Evolutionary conservation across 2,888 invertebrate genomes (phyloP).

Genomic region (Seladonia tumulorum): DNA sequence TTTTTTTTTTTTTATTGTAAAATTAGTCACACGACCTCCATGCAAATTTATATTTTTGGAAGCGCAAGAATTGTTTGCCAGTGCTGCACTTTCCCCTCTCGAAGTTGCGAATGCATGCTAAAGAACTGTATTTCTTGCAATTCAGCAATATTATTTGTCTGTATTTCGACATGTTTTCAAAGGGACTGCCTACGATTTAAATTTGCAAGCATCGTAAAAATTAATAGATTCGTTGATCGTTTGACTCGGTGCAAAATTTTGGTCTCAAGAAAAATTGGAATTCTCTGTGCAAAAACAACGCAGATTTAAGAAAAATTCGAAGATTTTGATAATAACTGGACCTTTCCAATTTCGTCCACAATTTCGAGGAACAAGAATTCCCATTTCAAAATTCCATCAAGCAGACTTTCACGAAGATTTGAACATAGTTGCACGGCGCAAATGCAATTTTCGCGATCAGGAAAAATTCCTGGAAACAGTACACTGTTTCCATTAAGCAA

Average conservation of each 20-base stretch:
- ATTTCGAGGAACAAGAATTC: not conserved
- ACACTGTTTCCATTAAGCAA: not conserved
- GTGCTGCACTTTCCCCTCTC: not conserved
- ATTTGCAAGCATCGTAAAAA: not conserved
- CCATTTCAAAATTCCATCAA: not conserved
- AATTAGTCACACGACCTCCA: not conserved
- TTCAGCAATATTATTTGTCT: not conserved
- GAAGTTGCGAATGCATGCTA: not conserved
- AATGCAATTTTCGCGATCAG: not conserved
- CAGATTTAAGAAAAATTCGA: not conserved
- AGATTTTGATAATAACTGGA: not conserved
- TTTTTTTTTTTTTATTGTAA: not conserved
- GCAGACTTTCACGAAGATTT: not conserved
- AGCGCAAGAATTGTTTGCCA: not conserved
- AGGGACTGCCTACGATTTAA: not conserved
- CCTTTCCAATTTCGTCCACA: not conserved
- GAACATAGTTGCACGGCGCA: not conserved
- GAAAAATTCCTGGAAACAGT: not conserved
- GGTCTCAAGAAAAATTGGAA: not conserved
- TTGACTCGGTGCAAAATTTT: not conserved
- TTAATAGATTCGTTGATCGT: not conserved
- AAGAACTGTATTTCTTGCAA: not conserved
- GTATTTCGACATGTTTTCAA: not conserved
- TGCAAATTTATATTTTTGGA: not conserved
- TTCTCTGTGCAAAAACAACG: not conserved